Conservation (phyloP, 2,888 invertebrate species). For the Coenonympha arcania region DNA sequence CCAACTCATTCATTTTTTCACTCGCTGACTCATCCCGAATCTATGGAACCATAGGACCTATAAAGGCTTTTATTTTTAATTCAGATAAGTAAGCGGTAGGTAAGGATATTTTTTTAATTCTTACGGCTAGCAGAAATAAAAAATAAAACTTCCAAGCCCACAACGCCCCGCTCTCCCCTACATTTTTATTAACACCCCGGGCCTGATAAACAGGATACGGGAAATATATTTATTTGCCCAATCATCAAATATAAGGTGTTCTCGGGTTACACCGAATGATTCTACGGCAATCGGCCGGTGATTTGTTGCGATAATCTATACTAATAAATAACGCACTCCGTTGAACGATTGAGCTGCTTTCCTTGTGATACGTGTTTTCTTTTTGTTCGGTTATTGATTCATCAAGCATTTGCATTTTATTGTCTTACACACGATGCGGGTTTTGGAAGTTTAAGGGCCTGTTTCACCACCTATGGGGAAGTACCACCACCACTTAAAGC, state of each 20-base stretch:
- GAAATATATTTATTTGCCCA: constrained; percentile 74
- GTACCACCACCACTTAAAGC: too few relatives aligned
- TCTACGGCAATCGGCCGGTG: constrained; percentile 60
- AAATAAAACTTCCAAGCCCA: not conserved
- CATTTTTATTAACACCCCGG: constrained; percentile 74
- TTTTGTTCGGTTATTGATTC: constrained; percentile 18
- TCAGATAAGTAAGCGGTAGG: too few relatives aligned
- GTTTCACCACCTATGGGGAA: too few relatives aligned
- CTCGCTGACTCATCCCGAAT: too few relatives aligned
- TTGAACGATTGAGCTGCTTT: constrained; percentile 67
- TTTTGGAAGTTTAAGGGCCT: not conserved
- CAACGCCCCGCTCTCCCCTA: constrained; percentile 43
- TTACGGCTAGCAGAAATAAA: too few relatives aligned
- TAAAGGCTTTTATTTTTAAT: too few relatives aligned
- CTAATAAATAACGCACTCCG: constrained; percentile 68
- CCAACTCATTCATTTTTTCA: too few relatives aligned
- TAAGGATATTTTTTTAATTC: too few relatives aligned
- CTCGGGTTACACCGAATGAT: constrained; percentile 71
- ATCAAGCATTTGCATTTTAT: constrained; percentile 18
- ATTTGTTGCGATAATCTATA: constrained; percentile 72
- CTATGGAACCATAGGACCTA: too few relatives aligned
- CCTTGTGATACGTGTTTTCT: constrained; percentile 38
- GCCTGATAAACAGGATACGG: constrained; percentile 72
- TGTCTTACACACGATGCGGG: not conserved
- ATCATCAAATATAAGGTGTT: constrained; percentile 72